Evolutionary conservation across 2,113 vertebrate genomes (phyloP), one percentile per base, ranked within the genome.

Genomic region (Xyrauchen texanus): DNA sequence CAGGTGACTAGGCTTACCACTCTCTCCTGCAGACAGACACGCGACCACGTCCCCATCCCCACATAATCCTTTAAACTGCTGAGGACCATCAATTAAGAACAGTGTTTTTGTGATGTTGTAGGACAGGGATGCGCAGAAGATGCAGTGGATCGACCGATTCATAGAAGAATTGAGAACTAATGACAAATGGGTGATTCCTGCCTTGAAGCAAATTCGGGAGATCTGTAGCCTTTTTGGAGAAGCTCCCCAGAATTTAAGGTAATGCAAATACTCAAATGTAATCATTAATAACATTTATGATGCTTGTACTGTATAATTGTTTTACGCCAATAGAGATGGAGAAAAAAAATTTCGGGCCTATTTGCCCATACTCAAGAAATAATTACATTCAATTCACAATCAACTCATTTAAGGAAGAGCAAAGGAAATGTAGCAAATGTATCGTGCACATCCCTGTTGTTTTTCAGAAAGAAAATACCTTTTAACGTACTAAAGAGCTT

Each of bases 151-250:
- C 87, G 97, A 99, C 91, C 95, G 96, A 73, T 99, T 99, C 91
- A 99, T 99, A 93, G 98, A 99, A 92, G 98, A 99, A 83, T 93
- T 99, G 87, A 96, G 98, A 89, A 98, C 97, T 87, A 99, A 99
- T 89, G 98, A 99, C 89, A 99, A 99, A 87, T 99, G 98, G 98
- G 98, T 99, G 83, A 99, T 99, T 86, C 98, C 98, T 83, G 98
- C 98, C 82, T 89, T 99, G 88, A 99, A 99, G 90, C 98, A 99
- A 88, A 99, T 99, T 84, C 94, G 97, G 91, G 98, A 99, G 94
- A 99, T 99, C 85, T 99, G 98, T 91, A 99, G 97, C 92, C 95
- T 99, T 86, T 99, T 99, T 93, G 97, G 97, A 85, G 98, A 99
- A 94, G 97, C 98, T 58, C 98, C 98, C 81, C 98, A 99, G 85